phyloP scores from a whole-genome alignment of 2,888 invertebrate genomes.

The Panorpa germanica region DNA sequence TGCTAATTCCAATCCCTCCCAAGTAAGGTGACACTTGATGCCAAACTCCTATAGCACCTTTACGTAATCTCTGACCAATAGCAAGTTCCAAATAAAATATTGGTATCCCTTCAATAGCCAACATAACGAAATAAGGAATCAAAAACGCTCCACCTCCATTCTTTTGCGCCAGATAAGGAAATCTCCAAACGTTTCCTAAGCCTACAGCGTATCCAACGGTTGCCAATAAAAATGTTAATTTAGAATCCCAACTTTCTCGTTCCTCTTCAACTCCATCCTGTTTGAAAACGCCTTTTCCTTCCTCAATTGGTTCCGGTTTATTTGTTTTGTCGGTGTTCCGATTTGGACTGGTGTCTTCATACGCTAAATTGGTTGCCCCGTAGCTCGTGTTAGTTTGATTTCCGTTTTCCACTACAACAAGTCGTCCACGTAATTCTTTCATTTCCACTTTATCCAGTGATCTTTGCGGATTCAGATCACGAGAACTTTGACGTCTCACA shows the following conservation, averaged over 20 bases:
- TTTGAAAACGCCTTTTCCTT: slow-evolving; percentile 41
- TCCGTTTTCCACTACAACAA: slow-evolving; percentile 53
- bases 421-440: slow-evolving; percentile 64
- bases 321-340: slow-evolving; percentile 30
- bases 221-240: slow-evolving; percentile 76
- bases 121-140: slow-evolving; percentile 91
- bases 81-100: slow-evolving; percentile 92
- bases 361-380: slow-evolving; percentile 75
- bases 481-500: slow-evolving; percentile 72
- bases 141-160: slow-evolving; percentile 94
- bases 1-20: slow-evolving; percentile 82
- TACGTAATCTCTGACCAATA: slow-evolving; percentile 80
- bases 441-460: slow-evolving; percentile 73
- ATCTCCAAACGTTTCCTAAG: slow-evolving; percentile 88
- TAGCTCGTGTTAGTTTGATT: slow-evolving; percentile 41
- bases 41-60: slow-evolving; percentile 92
- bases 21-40: slow-evolving; percentile 79
- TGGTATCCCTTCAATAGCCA: slow-evolving; percentile 85
- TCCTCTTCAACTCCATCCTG: slow-evolving; percentile 57
- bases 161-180: slow-evolving; percentile 87
- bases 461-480: slow-evolving; percentile 62
- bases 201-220: slow-evolving; percentile 94
- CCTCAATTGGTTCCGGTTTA: slow-evolving; percentile 20
- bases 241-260: slow-evolving; percentile 84
- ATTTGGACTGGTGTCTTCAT: slow-evolving; percentile 18